Base-by-base conservation (phyloP, 1,140 invertebrate species). In the Lucilia sericata region DNA sequence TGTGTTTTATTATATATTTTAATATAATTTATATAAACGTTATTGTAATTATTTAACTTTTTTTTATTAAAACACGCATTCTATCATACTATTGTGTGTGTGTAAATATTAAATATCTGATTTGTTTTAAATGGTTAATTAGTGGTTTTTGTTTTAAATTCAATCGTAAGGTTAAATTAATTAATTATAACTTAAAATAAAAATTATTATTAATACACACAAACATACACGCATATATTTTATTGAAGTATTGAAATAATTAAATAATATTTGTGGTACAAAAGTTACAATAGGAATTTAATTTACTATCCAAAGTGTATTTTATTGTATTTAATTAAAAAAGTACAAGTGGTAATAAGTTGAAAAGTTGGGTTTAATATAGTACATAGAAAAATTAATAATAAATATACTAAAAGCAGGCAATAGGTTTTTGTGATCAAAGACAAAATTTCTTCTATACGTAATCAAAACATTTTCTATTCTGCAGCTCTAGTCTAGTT, bases 51-150 rank as follows among this genome's bases (percentile, higher is more conserved):
- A 34, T 75, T 30, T 75, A 75, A 17, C 30, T 25, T 75, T 36
- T 75, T 30, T 34, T 30, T 9, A 25, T 74, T 25, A 30, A 42
- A 42, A 42, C 42, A 42, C 10, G 5, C 10, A 42, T 10, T 42
- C 10, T 8, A 8, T 8, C 42, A 42, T 42, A 42, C 42, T 8
- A 8, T 8, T 42, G 42, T 42, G 42, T 42, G 10, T 8, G 42
- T 42, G 42, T 42, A 10, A 8, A 42, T 42, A 10, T 42, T 14
- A 75, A 34, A 34, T 30, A 75, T 75, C 74, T 34, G 74, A 75
- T 75, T 75, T 34, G 34, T 75, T 75, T 75, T 34, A 10, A 75
- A 75, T 75, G 74, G 74, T 75, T 75, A 75, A 75, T 75, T 75
- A 75, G 74, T 75, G 74, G 74, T 75, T 75, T 75, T 75, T 75